Evolutionary conservation across 2,888 invertebrate species (phyloP).

Genomic region (Xestoiulus laeticollis): DNA sequence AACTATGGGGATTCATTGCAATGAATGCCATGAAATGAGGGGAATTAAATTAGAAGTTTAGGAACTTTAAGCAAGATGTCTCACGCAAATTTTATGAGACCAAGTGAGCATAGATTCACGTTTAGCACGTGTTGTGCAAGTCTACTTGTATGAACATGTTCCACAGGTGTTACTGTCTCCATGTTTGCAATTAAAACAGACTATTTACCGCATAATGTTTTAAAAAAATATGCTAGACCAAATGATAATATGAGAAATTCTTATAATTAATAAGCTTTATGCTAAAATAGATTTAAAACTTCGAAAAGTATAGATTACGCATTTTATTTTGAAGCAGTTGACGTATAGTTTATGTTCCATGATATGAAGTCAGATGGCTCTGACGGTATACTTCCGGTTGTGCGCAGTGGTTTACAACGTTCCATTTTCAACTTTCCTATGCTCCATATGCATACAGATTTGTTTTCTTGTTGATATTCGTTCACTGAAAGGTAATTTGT

Average conservation of each 20-base stretch:
- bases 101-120: not conserved
- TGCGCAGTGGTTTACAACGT: not conserved
- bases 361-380: not conserved
- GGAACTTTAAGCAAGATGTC: slow-evolving; percentile 16
- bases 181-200: no score
- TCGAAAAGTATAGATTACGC: no score
- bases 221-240: no score
- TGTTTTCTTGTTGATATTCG: slow-evolving; percentile 15
- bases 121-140: not conserved
- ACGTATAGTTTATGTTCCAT: no score
- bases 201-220: no score
- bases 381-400: not conserved
- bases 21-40: not conserved
- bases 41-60: slow-evolving; percentile 4
- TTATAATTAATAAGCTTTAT: no score
- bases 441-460: not conserved
- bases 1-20: not conserved
- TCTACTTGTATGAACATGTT: no score
- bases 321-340: no score
- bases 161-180: no score
- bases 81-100: not conserved
- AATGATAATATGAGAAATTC: no score
- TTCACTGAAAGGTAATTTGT: slow-evolving; percentile 33
- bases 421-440: not conserved
- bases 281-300: no score